These are phyloP conservation scores for Oxyruncus cristatus DNA, from an alignment of 2,113 vertebrate genomes.

Conservation along the genomic window DNA sequence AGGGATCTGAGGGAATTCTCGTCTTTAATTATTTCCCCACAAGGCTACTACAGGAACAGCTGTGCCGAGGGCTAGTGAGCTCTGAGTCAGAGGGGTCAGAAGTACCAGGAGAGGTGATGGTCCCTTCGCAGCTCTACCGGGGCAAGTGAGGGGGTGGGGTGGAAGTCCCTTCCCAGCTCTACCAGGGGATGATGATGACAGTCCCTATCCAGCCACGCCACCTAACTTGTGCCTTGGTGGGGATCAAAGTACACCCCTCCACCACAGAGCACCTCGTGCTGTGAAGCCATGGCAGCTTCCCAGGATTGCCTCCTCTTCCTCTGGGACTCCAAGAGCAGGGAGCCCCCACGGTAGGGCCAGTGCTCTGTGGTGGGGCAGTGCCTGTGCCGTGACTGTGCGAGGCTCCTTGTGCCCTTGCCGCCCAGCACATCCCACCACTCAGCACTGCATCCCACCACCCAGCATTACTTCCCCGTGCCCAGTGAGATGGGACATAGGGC, in stretches of 20 bases:
- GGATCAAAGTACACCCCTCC: too few relatives aligned
- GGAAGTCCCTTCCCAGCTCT: neutral
- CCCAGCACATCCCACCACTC: too few relatives aligned
- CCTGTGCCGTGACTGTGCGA: accelerated
- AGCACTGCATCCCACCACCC: too few relatives aligned
- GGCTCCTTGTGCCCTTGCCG: neutral
- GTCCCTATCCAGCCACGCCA: accelerated
- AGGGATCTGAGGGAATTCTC: neutral
- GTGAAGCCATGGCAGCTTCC: neutral
- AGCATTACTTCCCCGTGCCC: neutral
- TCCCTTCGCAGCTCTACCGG: neutral
- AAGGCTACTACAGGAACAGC: neutral
- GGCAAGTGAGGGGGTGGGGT: neutral
- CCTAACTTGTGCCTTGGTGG: accelerated
- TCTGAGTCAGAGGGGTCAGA: neutral
- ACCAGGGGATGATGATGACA: accelerated
- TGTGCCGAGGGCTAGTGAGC: accelerated
- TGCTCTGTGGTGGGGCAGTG: accelerated
- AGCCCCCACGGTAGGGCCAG: accelerated
- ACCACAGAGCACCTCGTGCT: accelerated
- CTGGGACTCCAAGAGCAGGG: accelerated
- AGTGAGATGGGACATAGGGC: accelerated
- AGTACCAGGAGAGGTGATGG: accelerated
- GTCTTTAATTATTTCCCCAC: neutral
- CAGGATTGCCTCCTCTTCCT: neutral